phyloP scores from a whole-genome alignment of 2,888 invertebrate species.

The Lasioglossum zephyrum region DNA sequence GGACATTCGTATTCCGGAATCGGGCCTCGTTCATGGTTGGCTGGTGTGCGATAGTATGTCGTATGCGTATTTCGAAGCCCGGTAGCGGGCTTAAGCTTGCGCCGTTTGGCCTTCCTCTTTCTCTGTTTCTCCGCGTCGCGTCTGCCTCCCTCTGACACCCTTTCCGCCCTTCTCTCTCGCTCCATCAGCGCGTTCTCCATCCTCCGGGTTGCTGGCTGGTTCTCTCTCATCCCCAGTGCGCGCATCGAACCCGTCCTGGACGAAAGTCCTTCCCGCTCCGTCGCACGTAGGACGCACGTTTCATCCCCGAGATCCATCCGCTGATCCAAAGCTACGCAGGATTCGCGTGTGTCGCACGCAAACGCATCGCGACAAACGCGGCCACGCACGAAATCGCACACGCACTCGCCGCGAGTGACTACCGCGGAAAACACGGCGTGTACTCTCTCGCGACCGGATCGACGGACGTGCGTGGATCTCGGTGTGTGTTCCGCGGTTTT shows the following conservation, averaged over 20 bases:
- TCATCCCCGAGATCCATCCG: conserved; percentile 36
- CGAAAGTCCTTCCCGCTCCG: conserved; percentile 80
- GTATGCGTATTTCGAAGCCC: conserved; percentile 70
- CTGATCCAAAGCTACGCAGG: conserved; percentile 26
- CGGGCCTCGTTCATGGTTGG: conserved; percentile 46
- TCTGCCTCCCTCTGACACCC: conserved; percentile 30
- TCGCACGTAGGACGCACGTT: conserved; percentile 68
- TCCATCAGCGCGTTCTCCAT: conserved; percentile 56
- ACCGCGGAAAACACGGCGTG: not conserved
- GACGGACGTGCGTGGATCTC: conserved; percentile 11
- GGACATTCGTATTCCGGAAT: conserved; percentile 40
- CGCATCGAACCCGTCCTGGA: conserved; percentile 85
- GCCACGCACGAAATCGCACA: not conserved
- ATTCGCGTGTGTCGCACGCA: conserved; percentile 8
- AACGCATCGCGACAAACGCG: not conserved
- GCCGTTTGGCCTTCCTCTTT: conserved; percentile 71
- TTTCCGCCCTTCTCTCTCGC: conserved; percentile 38
- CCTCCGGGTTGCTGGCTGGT: conserved; percentile 75
- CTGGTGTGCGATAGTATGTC: conserved; percentile 44
- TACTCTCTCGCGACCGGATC: not conserved
- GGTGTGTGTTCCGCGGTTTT: not conserved
- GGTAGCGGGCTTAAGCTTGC: conserved; percentile 78
- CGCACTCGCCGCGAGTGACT: not conserved
- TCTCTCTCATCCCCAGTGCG: conserved; percentile 80
- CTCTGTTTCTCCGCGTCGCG: conserved; percentile 65